Percentiles rank a stretch among this genome's conserved stretches.
These are phyloP conservation scores for Anas acuta DNA, from an alignment of 2,797 vertebrate genomes.

Conservation along the genomic window DNA sequence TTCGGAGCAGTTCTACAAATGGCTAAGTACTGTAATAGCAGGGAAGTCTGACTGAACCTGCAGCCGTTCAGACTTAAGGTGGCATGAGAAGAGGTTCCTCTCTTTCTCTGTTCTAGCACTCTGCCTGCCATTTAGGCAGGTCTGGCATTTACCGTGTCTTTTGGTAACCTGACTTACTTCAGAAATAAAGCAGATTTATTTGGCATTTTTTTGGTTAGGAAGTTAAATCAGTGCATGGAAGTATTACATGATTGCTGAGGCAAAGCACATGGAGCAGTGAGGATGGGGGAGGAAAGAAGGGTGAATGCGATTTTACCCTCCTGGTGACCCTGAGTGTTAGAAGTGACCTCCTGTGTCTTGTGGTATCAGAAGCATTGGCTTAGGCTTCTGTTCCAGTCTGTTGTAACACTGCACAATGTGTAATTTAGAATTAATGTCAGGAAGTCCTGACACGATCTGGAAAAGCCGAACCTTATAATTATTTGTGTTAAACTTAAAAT, in stretches of 20 bases:
- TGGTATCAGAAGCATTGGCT: not conserved
- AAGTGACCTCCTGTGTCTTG: not conserved
- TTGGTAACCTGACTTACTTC: not conserved
- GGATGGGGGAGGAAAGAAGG: too few relatives aligned
- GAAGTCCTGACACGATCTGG: not conserved
- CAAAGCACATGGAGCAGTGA: fast-evolving
- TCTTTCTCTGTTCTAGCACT: not conserved
- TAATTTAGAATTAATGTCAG: not conserved
- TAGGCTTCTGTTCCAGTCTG: not conserved
- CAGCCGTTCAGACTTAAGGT: not conserved
- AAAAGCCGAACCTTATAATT: not conserved
- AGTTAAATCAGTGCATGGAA: not conserved
- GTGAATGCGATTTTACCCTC: not conserved
- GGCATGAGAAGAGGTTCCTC: not conserved
- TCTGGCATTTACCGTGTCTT: not conserved
- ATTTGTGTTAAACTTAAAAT: not conserved
- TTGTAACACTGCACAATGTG: fast-evolving
- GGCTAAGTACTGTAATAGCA: not conserved
- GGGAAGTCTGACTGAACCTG: not conserved
- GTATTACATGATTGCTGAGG: not conserved
- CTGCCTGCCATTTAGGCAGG: not conserved
- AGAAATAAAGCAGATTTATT: not conserved
- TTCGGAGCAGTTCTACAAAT: not conserved
- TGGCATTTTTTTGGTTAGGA: not conserved
- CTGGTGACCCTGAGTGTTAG: not conserved